Percentiles rank a stretch among this genome's conserved stretches.
Evolutionary conservation across 1,140 invertebrate species (phyloP).

Genomic region (Gonioctena quinquepunctata): DNA sequence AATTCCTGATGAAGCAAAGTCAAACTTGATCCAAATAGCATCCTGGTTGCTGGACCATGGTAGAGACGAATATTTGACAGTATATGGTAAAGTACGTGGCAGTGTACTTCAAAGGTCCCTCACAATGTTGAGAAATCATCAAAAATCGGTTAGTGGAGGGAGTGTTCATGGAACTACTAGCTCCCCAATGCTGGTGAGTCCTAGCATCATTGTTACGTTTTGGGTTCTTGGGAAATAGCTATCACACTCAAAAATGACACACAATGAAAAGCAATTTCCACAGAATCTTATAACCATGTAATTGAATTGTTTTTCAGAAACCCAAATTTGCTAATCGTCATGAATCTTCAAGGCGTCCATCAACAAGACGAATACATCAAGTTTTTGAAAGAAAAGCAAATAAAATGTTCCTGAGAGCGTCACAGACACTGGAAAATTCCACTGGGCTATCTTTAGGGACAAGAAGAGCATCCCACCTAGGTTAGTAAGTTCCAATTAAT

Average conservation of each 20-base stretch:
- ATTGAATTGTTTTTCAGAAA: slow-evolving; percentile 53
- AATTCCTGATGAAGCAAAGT: slow-evolving; percentile 62
- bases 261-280: too few relatives aligned
- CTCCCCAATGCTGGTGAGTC: slow-evolving; percentile 53
- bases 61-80: slow-evolving; percentile 77
- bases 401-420: slow-evolving; percentile 82
- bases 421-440: slow-evolving; percentile 76
- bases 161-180: slow-evolving; percentile 56
- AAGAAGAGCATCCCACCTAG: slow-evolving; percentile 57
- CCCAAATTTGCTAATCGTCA: slow-evolving; percentile 61
- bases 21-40: slow-evolving; percentile 78
- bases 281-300: neutral
- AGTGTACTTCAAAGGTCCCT: slow-evolving; percentile 77
- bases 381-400: slow-evolving; percentile 85
- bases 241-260: too few relatives aligned
- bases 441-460: slow-evolving; percentile 69
- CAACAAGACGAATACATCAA: slow-evolving; percentile 58
- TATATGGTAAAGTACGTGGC: slow-evolving; percentile 79
- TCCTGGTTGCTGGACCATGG: slow-evolving; percentile 83
- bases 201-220: neutral
- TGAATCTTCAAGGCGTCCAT: slow-evolving; percentile 57
- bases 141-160: slow-evolving; percentile 74
- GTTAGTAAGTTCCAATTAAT: slow-evolving; percentile 24
- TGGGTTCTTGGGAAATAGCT: neutral
- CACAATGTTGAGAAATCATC: slow-evolving; percentile 78